Base-by-base conservation (phyloP, 2,888 invertebrate genomes). In the Heliconius ismenius region DNA sequence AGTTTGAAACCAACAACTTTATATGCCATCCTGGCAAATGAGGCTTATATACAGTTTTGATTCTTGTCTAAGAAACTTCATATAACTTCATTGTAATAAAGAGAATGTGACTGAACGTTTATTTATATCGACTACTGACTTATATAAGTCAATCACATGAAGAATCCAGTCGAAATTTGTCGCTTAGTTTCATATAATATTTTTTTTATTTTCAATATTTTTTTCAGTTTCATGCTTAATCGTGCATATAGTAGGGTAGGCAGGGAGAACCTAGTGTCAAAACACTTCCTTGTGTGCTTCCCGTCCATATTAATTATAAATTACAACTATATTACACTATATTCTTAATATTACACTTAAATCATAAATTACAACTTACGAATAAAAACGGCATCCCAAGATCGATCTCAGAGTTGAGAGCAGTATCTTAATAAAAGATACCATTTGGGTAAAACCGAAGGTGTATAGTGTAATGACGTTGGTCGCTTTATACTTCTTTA, bases 11-110 rank as follows among this genome's bases (percentile, higher is more conserved):
- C 60, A 28, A 76, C 65, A 73, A 72, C 43, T 76, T 76, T 58
- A 39, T 72, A 73, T 58, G 72, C 73, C 58, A 65, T 76, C 67
- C 32, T 60, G 73, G 72, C 54, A 76, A 76, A 76, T 76, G 64
- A 70, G 63, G 62, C 64, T 36, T 64, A 64, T 39, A 39, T 73
- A 72, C 6, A 65, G 39, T 73, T 76, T 67, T 63, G 32, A 65
- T 54, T 72, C 28, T 64, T 49, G 65, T 54, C 74, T 73, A 32
- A n/a, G 13, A 67, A 70, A 58, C 70, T 64, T 49, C 7, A 43
- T 24, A 26, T 9, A n/a, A n/a, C 58, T n/a, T n/a, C 58, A 7
- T 58, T 13, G 28, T 69, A 69, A 49, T 69, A 21, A 49, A 69
- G 43, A 1, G 26, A 32, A 21, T 32, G 32, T n/a, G 1, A 11